phyloP scores from a whole-genome alignment of 2,888 invertebrate species.

The Thalpophila matura region DNA sequence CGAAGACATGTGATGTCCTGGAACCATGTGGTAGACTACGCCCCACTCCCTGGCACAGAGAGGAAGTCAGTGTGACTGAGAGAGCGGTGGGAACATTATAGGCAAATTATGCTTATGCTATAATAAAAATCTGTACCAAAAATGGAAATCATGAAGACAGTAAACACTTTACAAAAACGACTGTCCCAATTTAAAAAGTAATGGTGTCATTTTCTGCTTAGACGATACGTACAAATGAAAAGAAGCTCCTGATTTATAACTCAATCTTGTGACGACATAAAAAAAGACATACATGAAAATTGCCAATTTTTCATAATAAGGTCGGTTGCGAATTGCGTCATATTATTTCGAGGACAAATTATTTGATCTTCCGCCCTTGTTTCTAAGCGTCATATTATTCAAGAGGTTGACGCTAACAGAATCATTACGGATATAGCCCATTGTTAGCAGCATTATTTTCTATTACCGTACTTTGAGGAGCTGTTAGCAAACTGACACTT shows the following conservation, averaged over 20 bases:
- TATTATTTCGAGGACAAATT: slow-evolving; percentile 69
- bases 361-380: slow-evolving; percentile 60
- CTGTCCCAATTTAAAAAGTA: slow-evolving; percentile 66
- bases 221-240: slow-evolving; percentile 84
- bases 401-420: slow-evolving; percentile 22
- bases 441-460: slow-evolving; percentile 39
- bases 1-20: too few relatives aligned
- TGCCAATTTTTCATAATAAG: slow-evolving; percentile 89
- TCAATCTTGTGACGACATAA: slow-evolving; percentile 86
- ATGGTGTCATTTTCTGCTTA: slow-evolving; percentile 80
- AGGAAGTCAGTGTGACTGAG: too few relatives aligned
- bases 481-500: slow-evolving; percentile 35
- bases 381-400: slow-evolving; percentile 33
- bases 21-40: too few relatives aligned
- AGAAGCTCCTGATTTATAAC: slow-evolving; percentile 83
- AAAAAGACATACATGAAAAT: slow-evolving; percentile 88
- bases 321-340: slow-evolving; percentile 72
- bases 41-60: too few relatives aligned
- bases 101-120: background rate
- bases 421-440: slow-evolving; percentile 34
- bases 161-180: slow-evolving; percentile 40
- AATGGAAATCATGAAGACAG: slow-evolving; percentile 6
- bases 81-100: too few relatives aligned
- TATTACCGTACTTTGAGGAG: slow-evolving; percentile 33
- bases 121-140: background rate